Percentiles rank a stretch among this genome's conserved stretches.
Evolutionary conservation across 2,888 invertebrate genomes (phyloP).

Genomic region (Mystacides longicornis): DNA sequence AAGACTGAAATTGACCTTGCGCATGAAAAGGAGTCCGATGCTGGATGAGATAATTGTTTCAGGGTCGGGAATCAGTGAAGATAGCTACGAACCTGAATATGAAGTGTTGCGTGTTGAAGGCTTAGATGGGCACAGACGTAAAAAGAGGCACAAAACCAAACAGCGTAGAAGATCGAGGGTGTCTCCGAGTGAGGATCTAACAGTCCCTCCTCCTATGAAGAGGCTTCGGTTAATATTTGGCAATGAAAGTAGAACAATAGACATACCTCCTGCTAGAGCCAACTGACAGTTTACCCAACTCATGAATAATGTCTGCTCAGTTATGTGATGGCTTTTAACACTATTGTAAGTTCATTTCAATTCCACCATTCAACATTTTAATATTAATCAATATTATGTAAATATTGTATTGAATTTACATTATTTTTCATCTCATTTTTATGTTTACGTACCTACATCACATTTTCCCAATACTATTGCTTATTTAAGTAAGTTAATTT

Average conservation of each 20-base stretch:
- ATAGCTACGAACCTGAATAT: conserved; percentile 64
- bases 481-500: no score
- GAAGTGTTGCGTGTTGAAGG: conserved; percentile 80
- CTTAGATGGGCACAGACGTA: conserved; percentile 50
- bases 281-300: conserved; percentile 38
- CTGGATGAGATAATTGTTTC: conserved; percentile 78
- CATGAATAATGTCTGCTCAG: conserved; percentile 21
- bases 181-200: conserved; percentile 49
- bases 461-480: no score
- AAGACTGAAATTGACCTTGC: conserved; percentile 69
- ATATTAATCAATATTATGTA: no score
- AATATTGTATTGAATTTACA: no score
- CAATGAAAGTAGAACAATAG: conserved; percentile 82
- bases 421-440: no score
- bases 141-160: conserved; percentile 48
- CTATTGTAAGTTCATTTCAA: no score
- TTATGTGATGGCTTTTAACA: conserved; percentile 23
- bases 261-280: conserved; percentile 69
- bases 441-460: no score
- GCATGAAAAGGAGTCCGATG: conserved; percentile 82
- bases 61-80: conserved; percentile 53
- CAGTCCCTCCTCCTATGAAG: conserved; percentile 67
- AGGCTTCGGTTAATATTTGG: conserved; percentile 81
- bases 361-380: no score
- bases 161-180: conserved; percentile 43